A percentile compares a stretch with the other conserved stretches of the same genome.
phyloP scores from a whole-genome alignment of 2,888 invertebrate species.

The Melolontha melolontha region DNA sequence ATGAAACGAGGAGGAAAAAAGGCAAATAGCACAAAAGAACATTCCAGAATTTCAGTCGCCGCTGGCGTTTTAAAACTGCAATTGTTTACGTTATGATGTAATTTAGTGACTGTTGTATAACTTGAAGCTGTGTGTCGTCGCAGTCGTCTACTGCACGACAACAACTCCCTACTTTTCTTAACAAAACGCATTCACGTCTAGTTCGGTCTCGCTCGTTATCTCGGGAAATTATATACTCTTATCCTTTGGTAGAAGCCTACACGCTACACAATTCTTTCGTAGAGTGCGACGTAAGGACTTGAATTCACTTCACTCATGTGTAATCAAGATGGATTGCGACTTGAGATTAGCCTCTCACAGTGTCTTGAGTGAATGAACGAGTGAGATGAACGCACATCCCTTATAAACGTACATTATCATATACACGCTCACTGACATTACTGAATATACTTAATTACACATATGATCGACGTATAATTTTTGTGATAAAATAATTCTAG shows the following conservation, averaged over 20 bases:
- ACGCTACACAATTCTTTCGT: slow-evolving; percentile 50
- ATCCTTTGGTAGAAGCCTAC: background rate
- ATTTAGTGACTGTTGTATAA: slow-evolving; percentile 35
- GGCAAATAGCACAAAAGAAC: slow-evolving; percentile 15
- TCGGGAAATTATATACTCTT: background rate
- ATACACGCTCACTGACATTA: slow-evolving; percentile 55
- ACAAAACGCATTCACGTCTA: slow-evolving; percentile 4
- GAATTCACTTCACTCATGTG: slow-evolving; percentile 59
- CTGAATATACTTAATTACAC: slow-evolving; percentile 38
- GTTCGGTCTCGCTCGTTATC: background rate
- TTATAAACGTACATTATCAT: slow-evolving; percentile 55
- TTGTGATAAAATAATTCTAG: too few species aligned
- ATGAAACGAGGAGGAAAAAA: slow-evolving; percentile 11
- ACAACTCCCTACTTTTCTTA: slow-evolving; percentile 17
- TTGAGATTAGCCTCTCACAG: slow-evolving; percentile 60
- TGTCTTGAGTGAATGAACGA: slow-evolving; percentile 43
- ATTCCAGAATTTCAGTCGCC: slow-evolving; percentile 32
- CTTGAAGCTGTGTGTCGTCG: slow-evolving; percentile 34
- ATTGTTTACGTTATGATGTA: slow-evolving; percentile 44
- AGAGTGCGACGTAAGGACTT: slow-evolving; percentile 58
- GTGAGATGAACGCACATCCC: slow-evolving; percentile 57
- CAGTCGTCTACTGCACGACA: slow-evolving; percentile 29
- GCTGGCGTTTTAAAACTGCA: slow-evolving; percentile 42
- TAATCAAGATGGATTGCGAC: slow-evolving; percentile 64
- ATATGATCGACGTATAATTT: too few species aligned